Evolutionary conservation across 2,113 vertebrate species (phyloP), one percentile per base, ranked within the genome.

Genomic region (Conger conger): DNA sequence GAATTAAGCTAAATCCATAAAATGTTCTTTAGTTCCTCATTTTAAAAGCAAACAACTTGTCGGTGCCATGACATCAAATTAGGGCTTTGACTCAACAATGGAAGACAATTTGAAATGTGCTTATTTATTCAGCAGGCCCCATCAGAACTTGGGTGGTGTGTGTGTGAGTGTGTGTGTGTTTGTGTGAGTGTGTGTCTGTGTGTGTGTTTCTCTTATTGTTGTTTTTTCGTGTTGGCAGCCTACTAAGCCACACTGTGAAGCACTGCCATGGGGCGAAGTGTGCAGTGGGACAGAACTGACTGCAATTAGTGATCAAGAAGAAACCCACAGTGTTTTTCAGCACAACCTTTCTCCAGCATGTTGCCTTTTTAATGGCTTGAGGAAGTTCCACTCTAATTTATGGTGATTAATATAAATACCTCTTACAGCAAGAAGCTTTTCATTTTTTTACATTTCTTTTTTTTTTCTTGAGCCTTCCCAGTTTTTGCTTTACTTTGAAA

Each of bases 271-370:
- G 68, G 68, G n/a, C 4, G 68, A 73, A 9, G 9, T 2, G 68
- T 73, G 68, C 68, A 73, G 27, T 33, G 68, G n/a, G 6, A n/a
- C 68, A 73, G 68, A 73, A 73, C 68, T 73, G 68, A 73, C 27
- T 73, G 68, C 68, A 73, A 73, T 73, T 73, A 73, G n/a, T 13
- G 68, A 73, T 73, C n/a, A 15, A 33, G 68, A 73, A 73, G 68
- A 73, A 33, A 73, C 27, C 68, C n/a, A 73, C 68, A 73, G 68
- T 33, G 68, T 33, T 73, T 30, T 30, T 33, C 68, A 33, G 68
- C 68, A 13, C 68, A 73, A 33, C 68, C 68, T 73, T 73, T 27
- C n/a, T n/a, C 33, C 68, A 73, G 27, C 1, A 11, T 2, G n/a
- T 33, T 33, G 68, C 68, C 68, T 73, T 33, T 73, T 15, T 33